Percentiles rank a stretch among this genome's conserved stretches.
Evolutionary conservation across 2,113 vertebrate species (phyloP).

Genomic region (Ctenodactylus gundi): DNA sequence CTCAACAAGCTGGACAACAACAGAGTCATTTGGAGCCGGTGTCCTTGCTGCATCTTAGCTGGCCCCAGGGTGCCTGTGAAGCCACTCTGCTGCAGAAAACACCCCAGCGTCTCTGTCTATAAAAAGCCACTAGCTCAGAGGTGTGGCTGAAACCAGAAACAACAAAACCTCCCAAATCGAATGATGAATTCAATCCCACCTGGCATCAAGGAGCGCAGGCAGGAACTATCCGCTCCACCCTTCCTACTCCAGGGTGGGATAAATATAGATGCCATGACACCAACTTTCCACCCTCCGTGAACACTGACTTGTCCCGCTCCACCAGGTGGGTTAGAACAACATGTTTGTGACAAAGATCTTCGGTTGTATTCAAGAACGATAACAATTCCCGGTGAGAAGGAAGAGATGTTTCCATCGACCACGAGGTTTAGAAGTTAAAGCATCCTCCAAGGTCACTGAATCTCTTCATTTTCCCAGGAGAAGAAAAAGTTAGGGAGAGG

Average conservation of each 20-base stretch:
- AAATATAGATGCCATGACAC: slow-evolving; percentile 56
- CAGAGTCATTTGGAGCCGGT: background rate
- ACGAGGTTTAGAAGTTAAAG: background rate
- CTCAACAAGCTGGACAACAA: background rate
- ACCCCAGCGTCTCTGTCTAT: slow-evolving; percentile 28
- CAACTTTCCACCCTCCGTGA: slow-evolving; percentile 10
- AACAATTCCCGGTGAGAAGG: background rate
- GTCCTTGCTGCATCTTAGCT: background rate
- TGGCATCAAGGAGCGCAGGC: background rate
- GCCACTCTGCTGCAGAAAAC: background rate
- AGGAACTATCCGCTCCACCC: background rate
- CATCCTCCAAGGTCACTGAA: background rate
- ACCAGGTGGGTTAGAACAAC: slow-evolving; percentile 62
- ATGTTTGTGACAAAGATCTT: slow-evolving; percentile 72
- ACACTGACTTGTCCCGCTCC: slow-evolving; percentile 58
- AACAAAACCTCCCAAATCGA: slow-evolving; percentile 57
- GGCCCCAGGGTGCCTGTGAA: background rate
- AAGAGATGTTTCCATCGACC: background rate
- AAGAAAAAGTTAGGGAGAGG: background rate
- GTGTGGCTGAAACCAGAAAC: background rate
- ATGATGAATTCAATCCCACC: slow-evolving; percentile 37
- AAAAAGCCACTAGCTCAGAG: slow-evolving; percentile 41
- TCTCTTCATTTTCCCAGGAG: background rate
- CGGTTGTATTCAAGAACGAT: slow-evolving; percentile 61
- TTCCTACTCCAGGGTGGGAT: background rate